phyloP scores from a whole-genome alignment of 2,888 invertebrate species.

The Plebejus melissa region DNA sequence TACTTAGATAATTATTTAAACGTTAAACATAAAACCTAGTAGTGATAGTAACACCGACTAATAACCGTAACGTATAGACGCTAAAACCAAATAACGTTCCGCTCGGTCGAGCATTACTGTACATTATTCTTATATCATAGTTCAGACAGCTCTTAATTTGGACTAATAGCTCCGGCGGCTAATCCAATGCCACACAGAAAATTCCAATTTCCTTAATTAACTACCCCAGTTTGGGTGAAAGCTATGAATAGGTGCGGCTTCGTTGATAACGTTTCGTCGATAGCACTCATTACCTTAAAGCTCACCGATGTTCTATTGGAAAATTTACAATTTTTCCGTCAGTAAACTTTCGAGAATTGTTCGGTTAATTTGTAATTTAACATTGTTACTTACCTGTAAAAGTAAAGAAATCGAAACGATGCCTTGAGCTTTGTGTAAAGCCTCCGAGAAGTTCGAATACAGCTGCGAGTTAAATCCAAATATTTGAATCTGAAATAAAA shows the following conservation, averaged over 20 bases:
- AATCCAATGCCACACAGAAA: slow-evolving; percentile 72
- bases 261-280: slow-evolving; percentile 59
- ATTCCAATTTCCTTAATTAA: slow-evolving; percentile 79
- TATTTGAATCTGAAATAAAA: slow-evolving; percentile 93
- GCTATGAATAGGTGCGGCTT: slow-evolving; percentile 67
- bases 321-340: slow-evolving; percentile 27
- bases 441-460: slow-evolving; percentile 97
- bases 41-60: neutral
- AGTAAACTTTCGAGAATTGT: neutral
- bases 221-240: slow-evolving; percentile 62
- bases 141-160: slow-evolving; percentile 68
- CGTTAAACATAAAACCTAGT: neutral
- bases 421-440: slow-evolving; percentile 95
- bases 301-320: slow-evolving; percentile 31
- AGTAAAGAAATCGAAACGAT: slow-evolving; percentile 96
- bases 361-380: slow-evolving; percentile 3
- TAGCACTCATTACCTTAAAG: slow-evolving; percentile 61
- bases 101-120: slow-evolving; percentile 20
- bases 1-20: neutral
- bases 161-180: slow-evolving; percentile 74
- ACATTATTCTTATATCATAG: slow-evolving; percentile 35
- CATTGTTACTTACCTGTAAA: slow-evolving; percentile 87
- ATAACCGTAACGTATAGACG: neutral
- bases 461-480: slow-evolving; percentile 98
- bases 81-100: neutral